Percentiles rank a stretch among this genome's conserved stretches.
phyloP scores from a whole-genome alignment of 2,888 invertebrate genomes.

The Drosophila koepferae region DNA sequence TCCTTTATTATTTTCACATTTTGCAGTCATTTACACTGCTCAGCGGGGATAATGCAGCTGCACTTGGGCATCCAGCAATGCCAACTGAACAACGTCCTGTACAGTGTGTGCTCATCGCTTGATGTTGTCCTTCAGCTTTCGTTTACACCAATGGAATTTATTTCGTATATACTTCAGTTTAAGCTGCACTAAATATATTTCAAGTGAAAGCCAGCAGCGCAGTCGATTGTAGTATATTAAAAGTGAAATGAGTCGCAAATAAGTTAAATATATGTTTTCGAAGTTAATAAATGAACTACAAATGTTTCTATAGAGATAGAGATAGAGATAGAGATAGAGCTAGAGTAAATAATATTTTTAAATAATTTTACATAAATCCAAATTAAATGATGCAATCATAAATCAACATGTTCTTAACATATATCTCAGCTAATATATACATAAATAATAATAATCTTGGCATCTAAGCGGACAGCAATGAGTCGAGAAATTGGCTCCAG shows the following conservation, averaged over 20 bases:
- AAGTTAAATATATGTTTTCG: neutral
- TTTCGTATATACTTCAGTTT: slow-evolving; percentile 31
- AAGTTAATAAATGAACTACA: neutral
- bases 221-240: neutral
- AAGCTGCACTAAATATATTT: slow-evolving; percentile 42
- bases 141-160: slow-evolving; percentile 20
- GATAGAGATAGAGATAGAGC: too few species aligned
- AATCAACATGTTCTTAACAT: too few species aligned
- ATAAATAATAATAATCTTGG: too few species aligned
- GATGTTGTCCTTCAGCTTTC: slow-evolving; percentile 43
- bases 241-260: neutral
- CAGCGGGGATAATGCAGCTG: slow-evolving; percentile 56
- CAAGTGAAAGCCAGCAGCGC: slow-evolving; percentile 9
- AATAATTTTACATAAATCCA: too few species aligned
- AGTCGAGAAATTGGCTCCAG: neutral
- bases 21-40: slow-evolving; percentile 65
- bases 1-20: slow-evolving; percentile 74
- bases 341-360: too few species aligned
- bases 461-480: neutral
- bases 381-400: too few species aligned
- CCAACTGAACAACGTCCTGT: slow-evolving; percentile 16
- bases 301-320: too few species aligned
- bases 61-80: slow-evolving; percentile 26
- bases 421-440: too few species aligned
- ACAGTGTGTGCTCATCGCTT: slow-evolving; percentile 40